A percentile compares a stretch with the other conserved stretches of the same genome.
These are phyloP conservation scores for Drosophila ironensis DNA, from an alignment of 1,140 invertebrate species.

Conservation along the genomic window DNA sequence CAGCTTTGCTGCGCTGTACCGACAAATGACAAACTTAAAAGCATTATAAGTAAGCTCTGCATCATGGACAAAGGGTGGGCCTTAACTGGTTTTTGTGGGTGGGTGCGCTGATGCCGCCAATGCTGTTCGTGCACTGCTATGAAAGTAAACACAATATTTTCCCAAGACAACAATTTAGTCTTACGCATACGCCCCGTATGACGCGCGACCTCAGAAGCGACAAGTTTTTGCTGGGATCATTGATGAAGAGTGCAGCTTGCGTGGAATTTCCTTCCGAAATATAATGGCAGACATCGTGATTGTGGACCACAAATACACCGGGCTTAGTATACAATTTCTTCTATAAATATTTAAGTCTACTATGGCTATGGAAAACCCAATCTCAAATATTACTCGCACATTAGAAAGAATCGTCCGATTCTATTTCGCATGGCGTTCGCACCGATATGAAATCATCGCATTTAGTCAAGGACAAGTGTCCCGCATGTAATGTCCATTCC, in stretches of 20 bases:
- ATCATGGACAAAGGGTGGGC: background rate
- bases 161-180: conserved; percentile 75
- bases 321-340: too few relatives aligned
- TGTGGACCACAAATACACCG: background rate
- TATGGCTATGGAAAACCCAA: too few relatives aligned
- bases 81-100: too few relatives aligned
- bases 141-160: conserved; percentile 73
- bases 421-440: too few relatives aligned
- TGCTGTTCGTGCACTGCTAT: conserved; percentile 51
- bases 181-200: conserved; percentile 69
- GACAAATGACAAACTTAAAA: conserved; percentile 79
- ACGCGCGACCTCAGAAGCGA: conserved; percentile 28
- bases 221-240: conserved; percentile 57
- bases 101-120: conserved; percentile 3
- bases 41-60: conserved; percentile 72
- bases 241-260: conserved; percentile 54
- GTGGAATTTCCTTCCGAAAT: conserved; percentile 7
- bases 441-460: conserved; percentile 3
- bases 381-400: too few relatives aligned
- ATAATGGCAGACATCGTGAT: too few relatives aligned
- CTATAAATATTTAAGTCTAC: too few relatives aligned
- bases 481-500: conserved; percentile 11
- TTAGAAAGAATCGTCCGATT: too few relatives aligned
- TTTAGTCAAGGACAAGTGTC: conserved; percentile 21
- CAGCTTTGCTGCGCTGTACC: conserved; percentile 54